A percentile compares a stretch with the other conserved stretches of the same genome.
These are phyloP conservation scores for Colinus virginianus DNA, from an alignment of 2,113 vertebrate genomes.

Conservation along the genomic window DNA sequence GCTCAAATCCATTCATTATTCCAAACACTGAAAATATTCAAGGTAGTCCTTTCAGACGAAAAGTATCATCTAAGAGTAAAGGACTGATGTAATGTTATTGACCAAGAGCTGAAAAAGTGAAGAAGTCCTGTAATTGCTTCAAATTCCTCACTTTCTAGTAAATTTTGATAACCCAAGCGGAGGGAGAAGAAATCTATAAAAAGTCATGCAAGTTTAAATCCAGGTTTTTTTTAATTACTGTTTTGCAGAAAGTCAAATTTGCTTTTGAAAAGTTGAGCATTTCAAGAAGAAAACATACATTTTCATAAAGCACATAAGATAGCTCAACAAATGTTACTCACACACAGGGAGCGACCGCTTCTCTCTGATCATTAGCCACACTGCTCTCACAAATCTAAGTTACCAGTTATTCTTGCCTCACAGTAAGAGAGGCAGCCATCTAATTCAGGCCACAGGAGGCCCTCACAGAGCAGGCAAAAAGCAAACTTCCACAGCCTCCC, in stretches of 20 bases:
- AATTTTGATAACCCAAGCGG: not conserved
- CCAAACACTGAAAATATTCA: not conserved
- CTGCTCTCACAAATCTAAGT: not conserved
- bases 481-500: slow-evolving; percentile 27
- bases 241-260: not conserved
- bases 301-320: not conserved
- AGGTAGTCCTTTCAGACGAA: not conserved
- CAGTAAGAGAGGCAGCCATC: slow-evolving; percentile 36
- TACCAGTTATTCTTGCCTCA: not conserved
- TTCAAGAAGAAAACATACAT: not conserved
- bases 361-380: not conserved
- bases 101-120: not conserved
- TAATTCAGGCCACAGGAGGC: slow-evolving; percentile 76
- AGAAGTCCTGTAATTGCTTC: not conserved
- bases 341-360: not conserved
- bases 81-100: not conserved
- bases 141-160: not conserved
- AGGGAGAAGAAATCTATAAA: not conserved
- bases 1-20: not conserved
- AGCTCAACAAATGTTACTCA: not conserved
- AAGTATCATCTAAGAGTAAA: not conserved
- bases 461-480: slow-evolving; percentile 75
- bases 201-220: not conserved
- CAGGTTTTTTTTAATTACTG: rapidly evolving
- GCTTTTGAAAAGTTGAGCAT: not conserved